Evolutionary conservation across 2,888 invertebrate species (phyloP).

Genomic region (Lasioglossum morio): DNA sequence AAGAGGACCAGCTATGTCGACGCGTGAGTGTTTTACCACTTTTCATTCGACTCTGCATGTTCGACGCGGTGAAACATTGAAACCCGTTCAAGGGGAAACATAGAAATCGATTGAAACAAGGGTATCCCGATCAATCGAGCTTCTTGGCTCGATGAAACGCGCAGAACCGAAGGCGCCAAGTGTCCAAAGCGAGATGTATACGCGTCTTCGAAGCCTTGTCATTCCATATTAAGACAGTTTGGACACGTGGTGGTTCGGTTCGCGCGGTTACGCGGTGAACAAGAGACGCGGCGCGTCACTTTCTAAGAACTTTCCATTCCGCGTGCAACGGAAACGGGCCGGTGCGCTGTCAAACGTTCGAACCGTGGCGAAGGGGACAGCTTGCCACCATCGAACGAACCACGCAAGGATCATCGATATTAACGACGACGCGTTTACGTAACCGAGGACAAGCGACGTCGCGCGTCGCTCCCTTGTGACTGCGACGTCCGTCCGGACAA

Average conservation of each 20-base stretch:
- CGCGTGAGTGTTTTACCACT: constrained; percentile 67
- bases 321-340: constrained; percentile 27
- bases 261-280: constrained; percentile 41
- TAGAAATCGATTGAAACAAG: neutral
- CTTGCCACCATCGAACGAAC: neutral
- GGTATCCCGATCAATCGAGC: neutral
- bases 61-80: neutral
- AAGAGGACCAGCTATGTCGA: constrained; percentile 66
- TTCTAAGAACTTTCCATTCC: constrained; percentile 55
- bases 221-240: neutral
- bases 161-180: neutral
- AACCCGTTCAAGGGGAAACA: neutral
- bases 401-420: constrained; percentile 60
- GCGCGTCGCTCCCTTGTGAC: constrained; percentile 70
- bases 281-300: constrained; percentile 34
- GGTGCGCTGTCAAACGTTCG: constrained; percentile 21
- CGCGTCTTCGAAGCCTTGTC: neutral
- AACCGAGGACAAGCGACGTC: constrained; percentile 82
- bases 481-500: constrained; percentile 24
- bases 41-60: neutral
- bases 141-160: neutral
- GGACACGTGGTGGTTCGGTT: neutral
- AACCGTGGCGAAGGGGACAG: neutral
- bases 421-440: constrained; percentile 74
- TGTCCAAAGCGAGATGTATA: neutral